A percentile compares a stretch with the other conserved stretches of the same genome.
Evolutionary conservation across 2,113 vertebrate species (phyloP).

Genomic region (Peucedramus taeniatus): DNA sequence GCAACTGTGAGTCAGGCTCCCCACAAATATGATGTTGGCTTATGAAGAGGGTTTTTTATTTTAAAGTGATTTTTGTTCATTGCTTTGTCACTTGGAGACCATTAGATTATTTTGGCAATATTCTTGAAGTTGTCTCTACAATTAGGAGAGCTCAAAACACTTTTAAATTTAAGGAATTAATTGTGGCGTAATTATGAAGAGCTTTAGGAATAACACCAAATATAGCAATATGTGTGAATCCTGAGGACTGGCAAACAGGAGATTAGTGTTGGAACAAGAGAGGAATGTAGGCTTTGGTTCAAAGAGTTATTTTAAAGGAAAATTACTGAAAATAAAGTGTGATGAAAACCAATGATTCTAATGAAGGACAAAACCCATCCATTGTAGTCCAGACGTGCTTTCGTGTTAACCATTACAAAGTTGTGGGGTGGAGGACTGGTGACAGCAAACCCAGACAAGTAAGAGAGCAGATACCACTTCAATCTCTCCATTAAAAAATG

Average conservation of each 20-base stretch:
- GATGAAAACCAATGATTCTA: constrained; percentile 7
- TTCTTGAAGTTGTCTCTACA: constrained; percentile 2
- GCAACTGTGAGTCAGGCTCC: not conserved
- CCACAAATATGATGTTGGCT: not conserved
- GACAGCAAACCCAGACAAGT: not conserved
- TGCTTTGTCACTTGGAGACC: constrained; percentile 3
- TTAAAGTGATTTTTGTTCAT: not conserved
- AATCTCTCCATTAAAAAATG: constrained; percentile 29
- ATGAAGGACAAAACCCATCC: not conserved
- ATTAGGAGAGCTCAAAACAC: not conserved
- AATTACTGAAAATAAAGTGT: constrained; percentile 6
- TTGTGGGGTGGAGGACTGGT: not conserved
- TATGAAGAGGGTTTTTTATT: not conserved
- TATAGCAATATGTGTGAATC: constrained; percentile 32
- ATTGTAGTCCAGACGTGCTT: not conserved
- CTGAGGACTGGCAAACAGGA: not conserved
- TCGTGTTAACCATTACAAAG: not conserved
- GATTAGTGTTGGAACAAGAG: not conserved
- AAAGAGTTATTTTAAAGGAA: constrained; percentile 32
- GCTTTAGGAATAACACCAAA: constrained; percentile 43
- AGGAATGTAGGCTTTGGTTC: constrained; percentile 22
- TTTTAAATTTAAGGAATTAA: constrained; percentile 39
- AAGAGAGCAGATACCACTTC: not conserved
- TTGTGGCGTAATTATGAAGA: constrained; percentile 20
- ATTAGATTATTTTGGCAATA: constrained; percentile 23